Conservation (phyloP, 2,113 vertebrate genomes). For the Apeltes quadracus region DNA sequence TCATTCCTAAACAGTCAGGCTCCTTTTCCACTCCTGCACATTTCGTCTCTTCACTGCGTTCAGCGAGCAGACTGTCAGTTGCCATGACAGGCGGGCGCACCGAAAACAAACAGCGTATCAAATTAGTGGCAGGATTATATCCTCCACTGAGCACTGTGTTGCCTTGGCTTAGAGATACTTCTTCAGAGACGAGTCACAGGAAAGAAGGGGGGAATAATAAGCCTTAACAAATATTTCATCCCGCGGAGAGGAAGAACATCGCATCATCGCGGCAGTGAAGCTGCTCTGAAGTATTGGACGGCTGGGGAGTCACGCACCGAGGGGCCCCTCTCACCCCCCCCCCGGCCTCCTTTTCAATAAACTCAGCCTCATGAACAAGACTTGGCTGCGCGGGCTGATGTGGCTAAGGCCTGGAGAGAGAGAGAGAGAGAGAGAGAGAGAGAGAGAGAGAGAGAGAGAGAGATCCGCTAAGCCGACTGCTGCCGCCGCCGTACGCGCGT, state of each 20-base stretch:
- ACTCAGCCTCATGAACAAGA: constrained; percentile 19
- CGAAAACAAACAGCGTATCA: constrained; percentile 54
- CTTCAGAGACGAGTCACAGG: constrained; percentile 56
- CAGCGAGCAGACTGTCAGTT: constrained; percentile 58
- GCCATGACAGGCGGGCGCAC: constrained; percentile 55
- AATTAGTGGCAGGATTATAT: constrained; percentile 65
- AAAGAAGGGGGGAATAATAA: constrained; percentile 51
- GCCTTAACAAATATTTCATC: constrained; percentile 49
- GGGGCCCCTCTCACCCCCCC: too few relatives aligned
- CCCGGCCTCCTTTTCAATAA: constrained; percentile 31
- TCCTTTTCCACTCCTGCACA: constrained; percentile 72
- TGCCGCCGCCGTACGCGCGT: too few relatives aligned
- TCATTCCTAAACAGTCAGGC: constrained; percentile 56
- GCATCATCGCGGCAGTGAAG: constrained; percentile 18
- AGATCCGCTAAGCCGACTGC: too few relatives aligned
- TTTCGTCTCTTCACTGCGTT: constrained; percentile 44
- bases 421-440: too few relatives aligned
- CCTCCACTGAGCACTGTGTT: constrained; percentile 50
- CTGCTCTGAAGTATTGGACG: constrained; percentile 40
- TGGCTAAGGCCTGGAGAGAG: too few relatives aligned
- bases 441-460: too few relatives aligned
- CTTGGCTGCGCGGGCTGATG: constrained; percentile 30
- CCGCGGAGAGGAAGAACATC: constrained; percentile 40
- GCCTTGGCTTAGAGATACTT: constrained; percentile 42
- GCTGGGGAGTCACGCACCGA: too few relatives aligned